A percentile compares a stretch with the other conserved stretches of the same genome.
These are phyloP conservation scores for Nasonia giraulti DNA, from an alignment of 1,140 invertebrate species.

Conservation along the genomic window DNA sequence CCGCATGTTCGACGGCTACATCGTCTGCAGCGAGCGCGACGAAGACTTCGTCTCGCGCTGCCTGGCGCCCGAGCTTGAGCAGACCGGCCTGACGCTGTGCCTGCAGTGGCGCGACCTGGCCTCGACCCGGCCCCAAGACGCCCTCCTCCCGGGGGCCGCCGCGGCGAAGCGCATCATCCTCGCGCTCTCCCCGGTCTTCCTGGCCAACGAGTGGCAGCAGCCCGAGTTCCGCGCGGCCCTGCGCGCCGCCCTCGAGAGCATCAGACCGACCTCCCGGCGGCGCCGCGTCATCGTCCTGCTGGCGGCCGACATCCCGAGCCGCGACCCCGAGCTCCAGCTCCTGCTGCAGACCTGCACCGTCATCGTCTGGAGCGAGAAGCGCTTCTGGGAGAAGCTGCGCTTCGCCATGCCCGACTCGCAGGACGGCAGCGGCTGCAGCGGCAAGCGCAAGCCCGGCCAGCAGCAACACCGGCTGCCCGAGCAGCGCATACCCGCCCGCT, in stretches of 20 bases:
- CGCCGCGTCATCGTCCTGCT: constrained; percentile 85
- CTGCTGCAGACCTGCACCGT: constrained; percentile 89
- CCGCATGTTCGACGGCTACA: constrained; percentile 89
- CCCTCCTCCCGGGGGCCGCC: constrained; percentile 86
- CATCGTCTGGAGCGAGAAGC: constrained; percentile 88
- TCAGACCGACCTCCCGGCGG: constrained; percentile 79
- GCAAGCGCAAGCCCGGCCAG: constrained; percentile 65
- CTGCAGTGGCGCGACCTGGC: constrained; percentile 85
- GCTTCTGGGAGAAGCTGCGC: constrained; percentile 92
- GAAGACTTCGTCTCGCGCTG: constrained; percentile 86
- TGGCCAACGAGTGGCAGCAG: constrained; percentile 84
- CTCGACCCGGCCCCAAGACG: constrained; percentile 80
- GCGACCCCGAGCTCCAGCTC: constrained; percentile 88
- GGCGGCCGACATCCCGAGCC: constrained; percentile 79
- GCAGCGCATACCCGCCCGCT: constrained; percentile 73
- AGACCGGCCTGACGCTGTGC: constrained; percentile 82
- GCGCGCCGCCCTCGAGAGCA: constrained; percentile 83
- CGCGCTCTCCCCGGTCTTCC: constrained; percentile 83
- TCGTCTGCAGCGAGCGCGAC: constrained; percentile 91
- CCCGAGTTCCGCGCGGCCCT: constrained; percentile 82
- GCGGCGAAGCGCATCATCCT: constrained; percentile 83
- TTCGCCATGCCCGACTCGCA: constrained; percentile 88
- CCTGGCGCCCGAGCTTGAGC: constrained; percentile 86
- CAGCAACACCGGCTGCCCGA: neutral
- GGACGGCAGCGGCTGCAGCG: constrained; percentile 57